These are phyloP conservation scores for Rallus crepitans DNA, from an alignment of 2,797 vertebrate species.

Conservation along the genomic window DNA sequence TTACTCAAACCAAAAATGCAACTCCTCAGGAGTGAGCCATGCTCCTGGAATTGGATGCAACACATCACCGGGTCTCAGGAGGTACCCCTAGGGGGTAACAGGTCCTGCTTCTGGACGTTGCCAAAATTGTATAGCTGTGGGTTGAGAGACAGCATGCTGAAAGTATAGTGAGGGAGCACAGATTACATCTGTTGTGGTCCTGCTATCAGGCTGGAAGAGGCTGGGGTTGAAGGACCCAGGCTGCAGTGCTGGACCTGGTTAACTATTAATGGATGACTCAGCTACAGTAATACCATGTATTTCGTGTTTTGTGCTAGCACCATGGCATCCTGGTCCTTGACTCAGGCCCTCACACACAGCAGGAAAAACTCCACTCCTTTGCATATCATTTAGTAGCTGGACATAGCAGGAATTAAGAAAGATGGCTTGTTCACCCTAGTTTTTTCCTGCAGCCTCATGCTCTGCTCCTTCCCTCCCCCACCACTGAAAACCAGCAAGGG, in stretches of 20 bases:
- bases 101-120: neutral
- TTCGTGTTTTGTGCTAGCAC: neutral
- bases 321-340: neutral
- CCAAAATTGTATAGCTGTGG: constrained; percentile 31
- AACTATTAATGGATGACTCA: constrained; percentile 70
- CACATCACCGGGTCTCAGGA: neutral
- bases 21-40: neutral
- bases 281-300: constrained; percentile 2
- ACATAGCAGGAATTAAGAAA: rapidly evolving
- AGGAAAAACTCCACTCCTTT: rapidly evolving
- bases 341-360: neutral
- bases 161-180: constrained; percentile 22
- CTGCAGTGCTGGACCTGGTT: constrained; percentile 31
- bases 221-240: neutral
- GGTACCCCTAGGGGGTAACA: constrained; percentile 12
- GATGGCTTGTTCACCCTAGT: neutral
- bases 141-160: neutral
- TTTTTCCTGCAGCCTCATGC: neutral
- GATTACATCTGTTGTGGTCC: constrained; percentile 9
- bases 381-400: neutral
- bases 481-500: neutral
- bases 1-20: neutral
- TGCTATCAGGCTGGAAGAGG: neutral
- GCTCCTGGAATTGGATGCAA: neutral
- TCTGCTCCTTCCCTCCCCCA: neutral